Conservation (phyloP, 1,140 invertebrate genomes). For the Xylocopa sonorina region DNA sequence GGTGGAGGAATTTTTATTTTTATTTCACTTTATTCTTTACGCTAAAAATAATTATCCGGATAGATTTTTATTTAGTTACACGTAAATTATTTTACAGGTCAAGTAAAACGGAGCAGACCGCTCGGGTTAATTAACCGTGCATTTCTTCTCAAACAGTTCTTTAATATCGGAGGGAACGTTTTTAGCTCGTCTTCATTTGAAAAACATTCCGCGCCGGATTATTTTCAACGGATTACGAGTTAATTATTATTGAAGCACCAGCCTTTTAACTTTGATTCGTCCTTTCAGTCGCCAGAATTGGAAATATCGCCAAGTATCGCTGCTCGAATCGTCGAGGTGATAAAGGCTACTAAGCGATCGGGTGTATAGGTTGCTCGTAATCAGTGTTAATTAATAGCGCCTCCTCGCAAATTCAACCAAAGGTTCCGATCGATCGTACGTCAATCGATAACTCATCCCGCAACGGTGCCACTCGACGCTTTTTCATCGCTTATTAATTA, state of each 20-base stretch:
- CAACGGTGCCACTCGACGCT: not conserved
- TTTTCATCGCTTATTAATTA: constrained; percentile 47
- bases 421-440: not conserved
- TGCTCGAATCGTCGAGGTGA: not conserved
- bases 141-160: not conserved
- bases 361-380: constrained; percentile 26
- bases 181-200: not conserved
- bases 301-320: not conserved
- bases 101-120: no score
- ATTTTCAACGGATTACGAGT: not conserved
- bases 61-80: no score
- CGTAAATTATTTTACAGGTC: no score
- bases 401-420: not conserved
- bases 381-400: constrained; percentile 52
- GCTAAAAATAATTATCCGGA: no score
- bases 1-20: no score
- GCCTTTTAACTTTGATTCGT: not conserved
- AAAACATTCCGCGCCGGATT: not conserved
- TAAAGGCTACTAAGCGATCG: not conserved
- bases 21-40: no score
- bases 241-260: constrained; percentile 16
- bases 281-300: not conserved
- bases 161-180: not conserved
- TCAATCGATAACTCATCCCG: constrained; percentile 9
- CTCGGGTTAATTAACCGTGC: not conserved